Percentiles rank a stretch among this genome's conserved stretches.
Conservation (phyloP, 2,797 vertebrate genomes). For the Pseudocheirus occidentalis region DNA sequence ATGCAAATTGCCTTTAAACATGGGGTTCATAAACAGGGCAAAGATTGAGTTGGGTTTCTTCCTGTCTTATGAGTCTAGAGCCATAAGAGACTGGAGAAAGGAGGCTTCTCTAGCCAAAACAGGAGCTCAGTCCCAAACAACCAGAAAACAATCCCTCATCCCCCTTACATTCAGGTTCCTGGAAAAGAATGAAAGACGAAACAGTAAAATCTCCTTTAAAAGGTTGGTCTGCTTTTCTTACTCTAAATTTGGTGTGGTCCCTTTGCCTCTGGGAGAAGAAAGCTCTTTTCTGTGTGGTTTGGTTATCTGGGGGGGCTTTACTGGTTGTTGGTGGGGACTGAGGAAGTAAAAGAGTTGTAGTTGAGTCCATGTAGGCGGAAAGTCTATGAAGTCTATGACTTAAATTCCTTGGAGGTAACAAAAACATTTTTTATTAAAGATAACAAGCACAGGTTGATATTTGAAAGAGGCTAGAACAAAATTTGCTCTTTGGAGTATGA, state of each 20-base stretch:
- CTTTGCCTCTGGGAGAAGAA: not conserved
- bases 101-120: slow-evolving; percentile 37
- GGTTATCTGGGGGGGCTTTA: not conserved
- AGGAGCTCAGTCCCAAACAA: slow-evolving; percentile 54
- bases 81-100: slow-evolving; percentile 52
- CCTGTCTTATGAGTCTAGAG: slow-evolving; percentile 70
- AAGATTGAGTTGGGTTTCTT: slow-evolving; percentile 44
- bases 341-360: not conserved
- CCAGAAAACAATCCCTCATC: slow-evolving; percentile 46
- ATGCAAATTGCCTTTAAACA: slow-evolving; percentile 82
- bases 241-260: not conserved
- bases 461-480: slow-evolving; percentile 11
- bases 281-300: not conserved
- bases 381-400: not conserved
- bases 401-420: slow-evolving; percentile 1
- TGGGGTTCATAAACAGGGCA: slow-evolving; percentile 74
- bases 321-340: not conserved
- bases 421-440: slow-evolving; percentile 27
- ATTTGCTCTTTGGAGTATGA: not conserved
- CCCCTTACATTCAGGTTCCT: slow-evolving; percentile 18
- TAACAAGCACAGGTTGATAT: not conserved
- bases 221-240: slow-evolving; percentile 82
- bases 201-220: slow-evolving; percentile 84
- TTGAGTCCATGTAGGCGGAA: not conserved
- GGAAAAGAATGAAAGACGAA: slow-evolving; percentile 83